These are phyloP conservation scores for Hypothenemus hampei DNA, from an alignment of 1,140 invertebrate species.

Conservation along the genomic window DNA sequence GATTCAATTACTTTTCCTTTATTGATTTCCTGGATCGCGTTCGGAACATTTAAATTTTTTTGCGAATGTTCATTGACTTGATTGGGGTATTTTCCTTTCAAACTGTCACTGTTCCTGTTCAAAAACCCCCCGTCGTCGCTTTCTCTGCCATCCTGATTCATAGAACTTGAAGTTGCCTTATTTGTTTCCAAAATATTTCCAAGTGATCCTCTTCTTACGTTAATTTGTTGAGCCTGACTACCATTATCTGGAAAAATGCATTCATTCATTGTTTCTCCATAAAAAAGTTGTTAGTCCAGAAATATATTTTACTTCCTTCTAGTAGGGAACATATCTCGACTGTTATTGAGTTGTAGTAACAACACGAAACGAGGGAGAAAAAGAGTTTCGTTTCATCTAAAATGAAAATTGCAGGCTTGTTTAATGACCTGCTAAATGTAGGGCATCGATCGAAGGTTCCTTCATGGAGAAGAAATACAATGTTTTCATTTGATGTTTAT, in stretches of 20 bases:
- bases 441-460: not conserved
- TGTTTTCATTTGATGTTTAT: too few species aligned
- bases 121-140: slow-evolving; percentile 57
- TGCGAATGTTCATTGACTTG: not conserved
- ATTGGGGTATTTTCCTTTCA: slow-evolving; percentile 1
- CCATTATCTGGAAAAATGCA: slow-evolving; percentile 34
- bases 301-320: too few species aligned
- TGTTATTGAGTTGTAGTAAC: not conserved
- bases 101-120: slow-evolving; percentile 31
- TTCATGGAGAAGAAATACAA: too few species aligned
- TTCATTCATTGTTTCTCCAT: too few species aligned
- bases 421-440: not conserved
- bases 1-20: not conserved
- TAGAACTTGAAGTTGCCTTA: slow-evolving; percentile 39
- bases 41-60: slow-evolving; percentile 6
- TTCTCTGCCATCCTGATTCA: slow-evolving; percentile 48
- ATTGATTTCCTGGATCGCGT: not conserved
- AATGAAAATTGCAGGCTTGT: too few species aligned
- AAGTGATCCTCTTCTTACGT: slow-evolving; percentile 51
- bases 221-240: slow-evolving; percentile 44
- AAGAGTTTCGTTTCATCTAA: too few species aligned
- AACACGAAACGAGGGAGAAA: not conserved
- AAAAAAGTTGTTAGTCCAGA: too few species aligned
- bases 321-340: too few species aligned
- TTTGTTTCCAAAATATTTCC: slow-evolving; percentile 52